Conservation (phyloP, 1,140 invertebrate species). For the Cotesia chilonis region DNA sequence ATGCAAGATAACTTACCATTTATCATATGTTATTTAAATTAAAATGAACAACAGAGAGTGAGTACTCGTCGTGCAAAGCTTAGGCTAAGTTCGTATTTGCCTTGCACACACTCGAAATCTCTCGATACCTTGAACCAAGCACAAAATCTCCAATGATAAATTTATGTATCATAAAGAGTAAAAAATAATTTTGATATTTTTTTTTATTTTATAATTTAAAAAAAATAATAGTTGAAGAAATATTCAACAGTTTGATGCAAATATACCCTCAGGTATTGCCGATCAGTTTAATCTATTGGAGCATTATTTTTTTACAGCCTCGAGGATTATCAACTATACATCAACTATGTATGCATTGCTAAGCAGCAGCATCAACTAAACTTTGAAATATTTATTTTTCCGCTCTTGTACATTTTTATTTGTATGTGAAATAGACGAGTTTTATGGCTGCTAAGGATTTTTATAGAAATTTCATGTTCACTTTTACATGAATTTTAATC, state of each 20-base stretch:
- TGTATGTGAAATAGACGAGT: background rate
- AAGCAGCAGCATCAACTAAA: background rate
- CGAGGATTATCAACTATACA: constrained; percentile 17
- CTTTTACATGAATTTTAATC: background rate
- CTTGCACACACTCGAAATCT: constrained; percentile 56
- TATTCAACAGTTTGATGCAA: background rate
- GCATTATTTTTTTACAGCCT: constrained; percentile 22
- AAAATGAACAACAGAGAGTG: constrained; percentile 31
- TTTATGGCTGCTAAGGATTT: background rate
- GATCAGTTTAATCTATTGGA: constrained; percentile 7
- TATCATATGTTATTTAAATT: too few species aligned
- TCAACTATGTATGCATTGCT: background rate
- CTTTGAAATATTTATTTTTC: constrained; percentile 4
- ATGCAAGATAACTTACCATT: too few species aligned
- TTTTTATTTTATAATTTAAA: background rate
- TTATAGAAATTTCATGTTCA: background rate
- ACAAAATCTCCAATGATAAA: constrained; percentile 17
- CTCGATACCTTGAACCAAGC: constrained; percentile 38
- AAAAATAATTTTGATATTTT: background rate
- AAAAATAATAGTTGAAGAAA: background rate
- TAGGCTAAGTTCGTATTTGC: constrained; percentile 63
- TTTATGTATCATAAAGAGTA: constrained; percentile 16
- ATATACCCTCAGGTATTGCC: background rate
- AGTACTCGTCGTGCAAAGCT: constrained; percentile 60
- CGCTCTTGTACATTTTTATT: background rate